These are phyloP conservation scores for Pelosia muscerda DNA, from an alignment of 2,888 invertebrate genomes.

Conservation along the genomic window DNA sequence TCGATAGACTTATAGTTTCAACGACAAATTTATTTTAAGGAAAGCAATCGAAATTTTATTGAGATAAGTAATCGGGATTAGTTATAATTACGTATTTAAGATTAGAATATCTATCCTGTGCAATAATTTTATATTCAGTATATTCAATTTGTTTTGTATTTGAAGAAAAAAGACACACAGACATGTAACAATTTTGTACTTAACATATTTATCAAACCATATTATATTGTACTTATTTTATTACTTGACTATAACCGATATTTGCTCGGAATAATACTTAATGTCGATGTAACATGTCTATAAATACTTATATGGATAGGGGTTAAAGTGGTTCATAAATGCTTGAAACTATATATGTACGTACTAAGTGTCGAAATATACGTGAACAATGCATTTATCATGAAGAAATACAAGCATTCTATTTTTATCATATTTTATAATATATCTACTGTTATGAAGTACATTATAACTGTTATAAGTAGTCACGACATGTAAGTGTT, in stretches of 20 bases:
- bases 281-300: constrained; percentile 2
- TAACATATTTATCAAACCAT: neutral
- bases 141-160: neutral
- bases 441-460: constrained; percentile 6
- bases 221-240: neutral
- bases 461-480: constrained; percentile 13
- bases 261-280: neutral
- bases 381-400: constrained; percentile 20
- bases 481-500: constrained; percentile 26
- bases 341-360: neutral
- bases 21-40: neutral
- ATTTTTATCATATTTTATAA: constrained; percentile 18
- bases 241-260: neutral
- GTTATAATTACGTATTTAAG: neutral
- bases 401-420: constrained; percentile 1
- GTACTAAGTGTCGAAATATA: constrained; percentile 4
- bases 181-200: neutral
- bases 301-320: constrained; percentile 1
- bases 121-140: neutral
- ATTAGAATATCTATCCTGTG: neutral
- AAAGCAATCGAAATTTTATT: neutral
- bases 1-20: neutral
- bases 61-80: neutral
- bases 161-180: neutral
- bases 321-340: neutral